Base-by-base conservation (phyloP, 2,113 vertebrate species). In the Myotis yumanensis region DNA sequence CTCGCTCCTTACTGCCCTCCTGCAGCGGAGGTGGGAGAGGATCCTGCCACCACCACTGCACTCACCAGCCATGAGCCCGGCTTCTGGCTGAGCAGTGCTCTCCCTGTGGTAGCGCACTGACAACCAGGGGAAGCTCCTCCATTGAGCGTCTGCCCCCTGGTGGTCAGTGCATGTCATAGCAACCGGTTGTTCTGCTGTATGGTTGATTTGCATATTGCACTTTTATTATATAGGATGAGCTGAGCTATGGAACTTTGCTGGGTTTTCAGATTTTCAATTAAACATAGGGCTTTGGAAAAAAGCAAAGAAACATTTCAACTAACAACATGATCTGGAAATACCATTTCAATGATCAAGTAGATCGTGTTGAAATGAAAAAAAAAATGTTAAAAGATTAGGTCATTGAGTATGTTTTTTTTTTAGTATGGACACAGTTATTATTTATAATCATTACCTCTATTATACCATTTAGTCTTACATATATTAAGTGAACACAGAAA, bases 341-440 rank as follows among this genome's bases (percentile, higher is more conserved):
- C 2, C 23, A 0, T 76, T 84, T 89, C 51, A 57, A 0, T 77
- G 37, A 43, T 72, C 1, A 86, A 86, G 17, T 18, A 57, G 3
- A n/a, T 1, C 0, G 25, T n/a, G 37, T 1, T 54, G 43, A 94
- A 25, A 35, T 80, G 7, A 20, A 51, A 79, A 40, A 18, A 57
- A 46, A 90, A 92, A 75, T 89, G 79, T 37, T 81, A 87, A 75
- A 66, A 43, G 46, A 71, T 71, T 85, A 88, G 71, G 40, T 75
- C 6, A 37, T 54, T 66, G 5, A 25, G 4, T 72, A 20, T 23
- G 1, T 32, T 46, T 8, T 11, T 73, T 91, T 69, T 75, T 72
- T 18, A 89, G 14, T 89, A 32, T 18, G 5, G n/a, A 5, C 4
- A 54, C 16, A 85, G 14, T 43, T 11, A 86, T 40, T 90, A 37